Base-by-base conservation (phyloP, 2,888 invertebrate species). In the Zygogramma bicolorata region DNA sequence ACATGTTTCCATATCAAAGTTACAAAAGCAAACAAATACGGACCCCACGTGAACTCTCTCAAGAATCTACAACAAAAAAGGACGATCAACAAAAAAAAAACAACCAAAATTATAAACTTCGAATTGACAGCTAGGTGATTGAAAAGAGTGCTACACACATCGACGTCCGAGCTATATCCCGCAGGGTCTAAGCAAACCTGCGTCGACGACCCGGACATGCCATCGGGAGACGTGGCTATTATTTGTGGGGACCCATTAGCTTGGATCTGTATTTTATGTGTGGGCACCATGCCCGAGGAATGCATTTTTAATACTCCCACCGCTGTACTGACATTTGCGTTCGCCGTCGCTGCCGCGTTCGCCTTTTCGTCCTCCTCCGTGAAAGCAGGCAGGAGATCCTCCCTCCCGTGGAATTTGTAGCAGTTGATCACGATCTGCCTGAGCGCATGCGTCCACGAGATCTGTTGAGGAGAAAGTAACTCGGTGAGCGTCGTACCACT, bases 341-440 rank as follows among this genome's bases (percentile, higher is more conserved):
- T 86, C 80, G 88, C 85, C 81, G 91, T 86, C 81, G 93, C 88
- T 84, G 90, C 80, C 84, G 89, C 88, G 82, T 90, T 91, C 18
- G 91, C 90, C 81, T 95, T 94, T 76, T 96, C 96, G 73, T 96
- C 95, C 71, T 97, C 96, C 84, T 97, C 97, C 65, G 93, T 94
- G 89, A 98, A 98, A 46, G 97, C 96, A 15, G 98, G 97, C 84
- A 98, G 89, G 77, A 98, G 90, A 87, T 98, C 98, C 88, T 97
- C 97, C 79, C 98, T 91, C 0, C 97, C 97, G 88, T 98, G 98
- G 89, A 95, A 98, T 89, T 97, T 97, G 90, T 98, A 98, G 88
- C 98, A 98, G 89, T 98, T 98, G 84, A 97, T 95, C 74, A 98
- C 98, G 81, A 98, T 98, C 88, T 97, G 97, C 61, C 98, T 91